Evolutionary conservation across 2,888 invertebrate genomes (phyloP).

Genomic region (Cylloceria caligata): DNA sequence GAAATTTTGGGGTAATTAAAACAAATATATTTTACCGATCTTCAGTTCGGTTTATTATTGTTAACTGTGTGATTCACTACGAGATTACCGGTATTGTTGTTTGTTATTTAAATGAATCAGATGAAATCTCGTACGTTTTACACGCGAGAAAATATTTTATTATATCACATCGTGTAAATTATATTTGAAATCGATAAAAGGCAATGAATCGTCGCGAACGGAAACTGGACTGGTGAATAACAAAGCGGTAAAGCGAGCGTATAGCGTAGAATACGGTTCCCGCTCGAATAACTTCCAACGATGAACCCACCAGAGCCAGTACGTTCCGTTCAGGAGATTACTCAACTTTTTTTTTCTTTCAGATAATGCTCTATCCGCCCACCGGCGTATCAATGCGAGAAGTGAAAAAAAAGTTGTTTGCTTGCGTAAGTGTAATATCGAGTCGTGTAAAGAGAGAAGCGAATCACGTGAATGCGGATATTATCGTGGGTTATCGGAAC

Average conservation of each 20-base stretch:
- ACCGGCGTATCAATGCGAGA: slow-evolving; percentile 23
- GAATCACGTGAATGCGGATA: slow-evolving; percentile 48
- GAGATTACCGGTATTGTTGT: neutral
- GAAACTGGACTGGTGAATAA: neutral
- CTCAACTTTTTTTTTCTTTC: slow-evolving; percentile 21
- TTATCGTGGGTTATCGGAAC: slow-evolving; percentile 40
- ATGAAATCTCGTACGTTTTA: neutral
- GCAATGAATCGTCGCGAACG: neutral
- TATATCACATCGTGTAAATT: neutral
- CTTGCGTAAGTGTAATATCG: slow-evolving; percentile 53
- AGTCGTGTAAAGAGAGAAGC: slow-evolving; percentile 23
- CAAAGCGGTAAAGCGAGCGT: slow-evolving; percentile 9
- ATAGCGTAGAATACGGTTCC: slow-evolving; percentile 27
- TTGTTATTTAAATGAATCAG: neutral
- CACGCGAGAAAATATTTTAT: slow-evolving; percentile 16
- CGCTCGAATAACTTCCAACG: slow-evolving; percentile 28
- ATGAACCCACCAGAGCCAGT: slow-evolving; percentile 24
- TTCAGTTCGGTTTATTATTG: neutral
- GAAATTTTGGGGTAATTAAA: no score
- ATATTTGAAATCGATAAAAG: neutral
- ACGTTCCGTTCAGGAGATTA: slow-evolving; percentile 38
- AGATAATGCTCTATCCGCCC: slow-evolving; percentile 49
- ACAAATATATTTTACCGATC: no score
- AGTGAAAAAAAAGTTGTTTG: slow-evolving; percentile 45
- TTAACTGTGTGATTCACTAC: neutral